Evolutionary conservation across 2,888 invertebrate species (phyloP).

Genomic region (Chironomus riparius): DNA sequence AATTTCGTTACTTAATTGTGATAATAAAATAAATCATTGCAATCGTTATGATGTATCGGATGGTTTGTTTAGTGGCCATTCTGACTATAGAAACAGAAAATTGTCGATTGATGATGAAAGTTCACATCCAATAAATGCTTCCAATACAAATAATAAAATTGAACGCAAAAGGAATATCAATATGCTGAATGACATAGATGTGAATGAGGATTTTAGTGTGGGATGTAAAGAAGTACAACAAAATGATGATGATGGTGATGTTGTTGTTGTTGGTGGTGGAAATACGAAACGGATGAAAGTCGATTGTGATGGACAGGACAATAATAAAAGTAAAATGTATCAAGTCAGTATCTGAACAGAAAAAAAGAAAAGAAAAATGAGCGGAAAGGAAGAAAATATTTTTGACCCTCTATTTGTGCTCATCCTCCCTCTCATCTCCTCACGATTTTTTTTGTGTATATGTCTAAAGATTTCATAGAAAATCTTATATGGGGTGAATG

Average conservation of each 20-base stretch:
- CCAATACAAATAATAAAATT: slow-evolving; percentile 25
- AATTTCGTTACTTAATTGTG: slow-evolving; percentile 18
- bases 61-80: slow-evolving; percentile 19
- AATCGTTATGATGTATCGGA: slow-evolving; percentile 18
- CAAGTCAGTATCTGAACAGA: slow-evolving; percentile 10
- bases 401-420: background rate
- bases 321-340: slow-evolving; percentile 24
- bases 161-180: slow-evolving; percentile 26
- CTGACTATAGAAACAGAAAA: background rate
- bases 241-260: background rate
- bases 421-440: background rate
- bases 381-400: background rate
- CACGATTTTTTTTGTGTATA: too few species aligned
- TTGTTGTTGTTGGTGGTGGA: background rate
- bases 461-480: background rate
- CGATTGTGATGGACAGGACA: slow-evolving; percentile 16
- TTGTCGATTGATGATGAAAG: slow-evolving; percentile 25
- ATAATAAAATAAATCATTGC: slow-evolving; percentile 25
- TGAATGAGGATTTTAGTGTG: background rate
- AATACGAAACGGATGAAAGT: slow-evolving; percentile 15
- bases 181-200: slow-evolving; percentile 6
- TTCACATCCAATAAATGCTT: slow-evolving; percentile 24
- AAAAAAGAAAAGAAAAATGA: background rate
- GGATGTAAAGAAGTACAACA: background rate
- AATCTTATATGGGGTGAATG: background rate